Percentiles rank a stretch among this genome's conserved stretches.
Evolutionary conservation across 2,797 vertebrate genomes (phyloP).

Genomic region (Chrysocyon brachyurus): DNA sequence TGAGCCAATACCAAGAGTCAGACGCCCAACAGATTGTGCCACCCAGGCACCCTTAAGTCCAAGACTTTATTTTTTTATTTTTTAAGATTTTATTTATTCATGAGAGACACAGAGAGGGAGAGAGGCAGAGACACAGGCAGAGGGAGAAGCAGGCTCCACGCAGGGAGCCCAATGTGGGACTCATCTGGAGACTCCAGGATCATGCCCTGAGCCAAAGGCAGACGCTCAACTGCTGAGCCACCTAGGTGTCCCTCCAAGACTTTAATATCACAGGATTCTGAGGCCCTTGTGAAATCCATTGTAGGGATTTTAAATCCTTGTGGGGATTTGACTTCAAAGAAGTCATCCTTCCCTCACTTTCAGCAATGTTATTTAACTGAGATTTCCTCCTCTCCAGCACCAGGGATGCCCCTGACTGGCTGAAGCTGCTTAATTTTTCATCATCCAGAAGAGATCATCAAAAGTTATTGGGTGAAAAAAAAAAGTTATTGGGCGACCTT

Average conservation of each 20-base stretch:
- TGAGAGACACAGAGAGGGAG: no score
- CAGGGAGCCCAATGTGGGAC: no score
- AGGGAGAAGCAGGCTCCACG: no score
- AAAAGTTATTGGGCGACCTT: not conserved
- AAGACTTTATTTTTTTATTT: not conserved
- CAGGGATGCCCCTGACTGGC: not conserved
- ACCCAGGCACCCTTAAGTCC: not conserved
- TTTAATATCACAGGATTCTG: not conserved
- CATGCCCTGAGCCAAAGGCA: no score
- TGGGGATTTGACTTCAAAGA: not conserved
- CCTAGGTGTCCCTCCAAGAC: not conserved
- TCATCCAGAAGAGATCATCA: not conserved
- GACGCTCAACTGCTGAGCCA: no score
- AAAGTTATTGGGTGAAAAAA: not conserved
- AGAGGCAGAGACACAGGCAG: no score
- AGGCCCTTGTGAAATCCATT: not conserved
- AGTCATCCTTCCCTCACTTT: not conserved
- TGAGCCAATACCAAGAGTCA: not conserved
- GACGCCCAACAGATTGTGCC: not conserved
- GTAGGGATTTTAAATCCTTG: not conserved
- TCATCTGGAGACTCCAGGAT: no score
- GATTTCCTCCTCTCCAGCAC: not conserved
- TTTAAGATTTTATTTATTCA: no score
- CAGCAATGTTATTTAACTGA: not conserved
- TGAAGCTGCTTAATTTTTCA: conserved; percentile 7